Percentiles rank a stretch among this genome's conserved stretches.
Evolutionary conservation across 1,140 invertebrate species (phyloP).

Genomic region (Drosophila subpulchrella): DNA sequence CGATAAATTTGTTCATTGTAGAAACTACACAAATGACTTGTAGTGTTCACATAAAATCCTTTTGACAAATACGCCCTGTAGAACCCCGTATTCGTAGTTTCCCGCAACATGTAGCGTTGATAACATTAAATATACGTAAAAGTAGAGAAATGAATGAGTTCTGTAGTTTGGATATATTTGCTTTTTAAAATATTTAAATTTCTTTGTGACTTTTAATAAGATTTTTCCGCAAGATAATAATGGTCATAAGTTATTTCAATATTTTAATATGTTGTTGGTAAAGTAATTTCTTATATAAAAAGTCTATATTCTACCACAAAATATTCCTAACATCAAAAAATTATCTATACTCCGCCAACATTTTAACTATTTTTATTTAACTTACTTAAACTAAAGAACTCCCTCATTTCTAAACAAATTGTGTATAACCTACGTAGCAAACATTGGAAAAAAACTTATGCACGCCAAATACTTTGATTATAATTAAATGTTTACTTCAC

Average conservation of each 20-base stretch:
- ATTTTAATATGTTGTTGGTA: not conserved
- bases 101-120: conserved; percentile 22
- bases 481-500: conserved; percentile 35
- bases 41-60: conserved; percentile 32
- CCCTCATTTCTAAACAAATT: conserved; percentile 34
- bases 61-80: conserved; percentile 26
- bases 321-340: not conserved
- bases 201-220: too few species aligned
- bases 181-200: not conserved
- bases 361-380: not conserved
- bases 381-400: conserved; percentile 6
- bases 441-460: conserved; percentile 30
- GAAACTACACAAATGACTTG: conserved; percentile 68
- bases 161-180: not conserved
- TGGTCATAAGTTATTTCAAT: too few species aligned
- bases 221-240: not conserved
- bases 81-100: conserved; percentile 26
- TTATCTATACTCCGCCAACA: not conserved
- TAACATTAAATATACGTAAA: conserved; percentile 8
- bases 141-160: not conserved
- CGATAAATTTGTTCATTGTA: conserved; percentile 58
- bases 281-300: too few species aligned
- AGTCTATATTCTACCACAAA: not conserved
- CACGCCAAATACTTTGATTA: conserved; percentile 39
- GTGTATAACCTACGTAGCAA: conserved; percentile 53